A percentile compares a stretch with the other conserved stretches of the same genome.
These are phyloP conservation scores for Fundulus diaphanus DNA, from an alignment of 2,797 vertebrate genomes.

Conservation along the genomic window DNA sequence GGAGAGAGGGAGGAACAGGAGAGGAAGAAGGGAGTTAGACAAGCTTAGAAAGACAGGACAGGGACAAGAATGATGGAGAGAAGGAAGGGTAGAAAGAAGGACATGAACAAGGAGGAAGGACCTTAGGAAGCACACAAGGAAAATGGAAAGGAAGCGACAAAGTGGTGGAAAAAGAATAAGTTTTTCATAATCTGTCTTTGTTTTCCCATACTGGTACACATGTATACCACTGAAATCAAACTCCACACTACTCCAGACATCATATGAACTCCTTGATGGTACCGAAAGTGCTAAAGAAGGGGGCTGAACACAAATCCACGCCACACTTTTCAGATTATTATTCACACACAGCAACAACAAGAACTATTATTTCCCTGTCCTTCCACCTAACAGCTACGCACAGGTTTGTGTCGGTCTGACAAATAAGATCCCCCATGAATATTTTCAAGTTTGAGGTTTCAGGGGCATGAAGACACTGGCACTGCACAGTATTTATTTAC, in stretches of 20 bases:
- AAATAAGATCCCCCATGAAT: background rate
- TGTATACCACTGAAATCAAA: background rate
- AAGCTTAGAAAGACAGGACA: background rate
- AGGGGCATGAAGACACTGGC: background rate
- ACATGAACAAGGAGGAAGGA: no score
- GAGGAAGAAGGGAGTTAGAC: background rate
- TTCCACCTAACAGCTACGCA: background rate
- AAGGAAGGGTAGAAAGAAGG: no score
- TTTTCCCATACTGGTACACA: background rate
- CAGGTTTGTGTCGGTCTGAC: background rate
- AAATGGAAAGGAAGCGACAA: no score
- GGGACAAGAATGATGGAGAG: background rate
- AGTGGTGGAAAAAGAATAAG: no score
- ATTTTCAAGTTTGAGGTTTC: background rate
- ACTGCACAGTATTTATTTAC: background rate
- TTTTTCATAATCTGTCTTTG: background rate
- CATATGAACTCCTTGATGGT: background rate
- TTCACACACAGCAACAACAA: background rate
- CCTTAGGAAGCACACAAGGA: no score
- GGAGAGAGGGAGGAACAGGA: background rate
- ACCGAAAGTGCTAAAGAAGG: no score
- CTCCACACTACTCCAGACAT: background rate
- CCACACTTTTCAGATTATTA: background rate
- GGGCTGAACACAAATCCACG: background rate
- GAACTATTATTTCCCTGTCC: background rate